A percentile compares a stretch with the other conserved stretches of the same genome.
phyloP scores from a whole-genome alignment of 2,888 invertebrate species.

The Gymnosoma rotundatum region DNA sequence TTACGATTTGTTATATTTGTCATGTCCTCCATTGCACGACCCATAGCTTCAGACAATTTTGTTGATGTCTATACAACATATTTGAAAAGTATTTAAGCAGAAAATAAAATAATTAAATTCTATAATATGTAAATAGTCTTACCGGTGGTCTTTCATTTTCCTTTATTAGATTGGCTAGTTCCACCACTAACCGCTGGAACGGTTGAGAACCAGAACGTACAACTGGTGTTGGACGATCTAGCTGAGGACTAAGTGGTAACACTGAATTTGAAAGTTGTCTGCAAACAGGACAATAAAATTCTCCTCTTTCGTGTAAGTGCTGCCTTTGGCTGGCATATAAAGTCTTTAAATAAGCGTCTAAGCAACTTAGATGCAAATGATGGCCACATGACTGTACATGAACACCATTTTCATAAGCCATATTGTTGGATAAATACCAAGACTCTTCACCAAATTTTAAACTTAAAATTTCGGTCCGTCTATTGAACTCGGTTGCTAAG shows the following conservation, averaged over 20 bases:
- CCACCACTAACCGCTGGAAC: conserved; percentile 81
- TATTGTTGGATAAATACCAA: conserved; percentile 90
- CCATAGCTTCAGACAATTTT: conserved; percentile 92
- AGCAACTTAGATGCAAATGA: conserved; percentile 96
- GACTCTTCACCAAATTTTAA: conserved; percentile 91
- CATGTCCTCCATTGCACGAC: conserved; percentile 97
- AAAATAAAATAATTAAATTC: conserved; percentile 15
- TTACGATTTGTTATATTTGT: conserved; percentile 93
- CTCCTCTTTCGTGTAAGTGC: conserved; percentile 90
- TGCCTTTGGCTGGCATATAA: conserved; percentile 90
- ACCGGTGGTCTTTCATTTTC: conserved; percentile 87
- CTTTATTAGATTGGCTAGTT: conserved; percentile 85
- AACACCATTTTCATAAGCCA: conserved; percentile 95
- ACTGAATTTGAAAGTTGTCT: conserved; percentile 95
- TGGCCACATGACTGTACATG: conserved; percentile 98
- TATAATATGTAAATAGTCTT: conserved; percentile 75
- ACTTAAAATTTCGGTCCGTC: conserved; percentile 89
- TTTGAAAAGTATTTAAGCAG: conserved; percentile 33
- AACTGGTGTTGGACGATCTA: conserved; percentile 86
- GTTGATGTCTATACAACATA: conserved; percentile 84
- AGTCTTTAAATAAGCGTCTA: conserved; percentile 94
- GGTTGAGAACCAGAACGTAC: conserved; percentile 84
- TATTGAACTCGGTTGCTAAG: conserved; percentile 89
- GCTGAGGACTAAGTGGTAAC: conserved; percentile 90
- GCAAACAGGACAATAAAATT: conserved; percentile 97